Conservation (phyloP, 1,140 invertebrate species). For the honey bee (Apis mellifera) region DNA sequence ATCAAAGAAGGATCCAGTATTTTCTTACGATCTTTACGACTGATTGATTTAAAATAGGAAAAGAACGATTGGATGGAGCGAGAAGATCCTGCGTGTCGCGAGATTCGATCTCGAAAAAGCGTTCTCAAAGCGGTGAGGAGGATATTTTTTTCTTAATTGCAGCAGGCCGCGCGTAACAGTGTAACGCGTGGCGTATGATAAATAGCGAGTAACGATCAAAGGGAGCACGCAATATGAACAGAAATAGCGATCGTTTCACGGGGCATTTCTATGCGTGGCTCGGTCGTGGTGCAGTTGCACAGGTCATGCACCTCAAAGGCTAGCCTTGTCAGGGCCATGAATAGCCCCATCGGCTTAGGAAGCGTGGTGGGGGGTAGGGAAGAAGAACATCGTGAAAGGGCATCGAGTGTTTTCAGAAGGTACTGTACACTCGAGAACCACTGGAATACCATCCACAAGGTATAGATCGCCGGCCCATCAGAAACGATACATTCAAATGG, state of each 20-base stretch:
- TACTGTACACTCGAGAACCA: constrained; percentile 22
- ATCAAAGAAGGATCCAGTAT: too few relatives aligned
- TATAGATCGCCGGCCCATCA: neutral
- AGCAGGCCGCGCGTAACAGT: neutral
- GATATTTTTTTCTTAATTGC: constrained; percentile 9
- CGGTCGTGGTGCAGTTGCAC: constrained; percentile 48
- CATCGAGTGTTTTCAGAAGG: constrained; percentile 55
- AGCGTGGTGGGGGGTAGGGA: constrained; percentile 8
- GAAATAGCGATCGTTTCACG: constrained; percentile 49
- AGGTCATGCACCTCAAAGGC: constrained; percentile 62
- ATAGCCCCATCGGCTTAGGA: constrained; percentile 59
- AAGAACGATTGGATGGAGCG: neutral
- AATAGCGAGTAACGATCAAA: constrained; percentile 32
- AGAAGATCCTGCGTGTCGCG: neutral
- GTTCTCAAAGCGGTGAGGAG: neutral
- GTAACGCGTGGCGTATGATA: constrained; percentile 11
- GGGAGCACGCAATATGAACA: constrained; percentile 23
- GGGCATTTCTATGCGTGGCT: constrained; percentile 44
- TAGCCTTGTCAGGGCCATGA: constrained; percentile 61
- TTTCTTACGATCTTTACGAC: neutral
- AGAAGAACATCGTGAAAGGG: constrained; percentile 52
- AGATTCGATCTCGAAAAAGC: neutral
- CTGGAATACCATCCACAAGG: constrained; percentile 21
- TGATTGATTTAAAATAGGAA: neutral
- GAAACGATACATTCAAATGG: constrained; percentile 14